Conservation (phyloP, 2,113 vertebrate genomes). For the Nanorana parkeri region DNA sequence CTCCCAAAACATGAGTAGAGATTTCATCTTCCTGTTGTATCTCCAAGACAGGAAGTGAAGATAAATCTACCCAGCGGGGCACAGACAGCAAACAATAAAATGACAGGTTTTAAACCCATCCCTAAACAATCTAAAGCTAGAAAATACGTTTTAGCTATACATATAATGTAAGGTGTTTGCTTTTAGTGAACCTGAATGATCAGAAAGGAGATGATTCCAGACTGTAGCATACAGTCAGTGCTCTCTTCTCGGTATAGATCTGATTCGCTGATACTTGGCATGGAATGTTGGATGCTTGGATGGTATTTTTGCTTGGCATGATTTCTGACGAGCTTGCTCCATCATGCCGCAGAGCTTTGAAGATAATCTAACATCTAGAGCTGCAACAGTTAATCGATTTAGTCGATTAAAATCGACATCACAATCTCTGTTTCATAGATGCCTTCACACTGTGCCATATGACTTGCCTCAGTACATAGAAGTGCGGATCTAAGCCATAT, state of each 20-base stretch:
- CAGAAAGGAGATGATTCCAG: not conserved
- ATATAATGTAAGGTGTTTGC: too few species aligned
- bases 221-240: not conserved
- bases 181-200: not conserved
- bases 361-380: constrained; percentile 57
- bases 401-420: too few species aligned
- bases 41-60: too few species aligned
- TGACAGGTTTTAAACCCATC: too few species aligned
- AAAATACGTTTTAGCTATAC: not conserved
- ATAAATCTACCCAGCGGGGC: too few species aligned
- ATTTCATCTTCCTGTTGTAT: too few species aligned
- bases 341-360: constrained; percentile 47
- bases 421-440: constrained; percentile 46
- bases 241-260: constrained; percentile 11
- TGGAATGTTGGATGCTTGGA: constrained; percentile 11
- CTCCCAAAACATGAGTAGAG: too few species aligned
- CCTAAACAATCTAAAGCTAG: too few species aligned
- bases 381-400: too few species aligned
- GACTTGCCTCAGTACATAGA: constrained; percentile 26
- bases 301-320: constrained; percentile 47
- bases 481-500: constrained; percentile 38
- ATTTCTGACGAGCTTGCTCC: constrained; percentile 35
- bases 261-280: constrained; percentile 45
- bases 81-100: too few species aligned
- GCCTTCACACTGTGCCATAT: constrained; percentile 41